Evolutionary conservation across 2,888 invertebrate genomes (phyloP).

Genomic region (Andrena bucephala): DNA sequence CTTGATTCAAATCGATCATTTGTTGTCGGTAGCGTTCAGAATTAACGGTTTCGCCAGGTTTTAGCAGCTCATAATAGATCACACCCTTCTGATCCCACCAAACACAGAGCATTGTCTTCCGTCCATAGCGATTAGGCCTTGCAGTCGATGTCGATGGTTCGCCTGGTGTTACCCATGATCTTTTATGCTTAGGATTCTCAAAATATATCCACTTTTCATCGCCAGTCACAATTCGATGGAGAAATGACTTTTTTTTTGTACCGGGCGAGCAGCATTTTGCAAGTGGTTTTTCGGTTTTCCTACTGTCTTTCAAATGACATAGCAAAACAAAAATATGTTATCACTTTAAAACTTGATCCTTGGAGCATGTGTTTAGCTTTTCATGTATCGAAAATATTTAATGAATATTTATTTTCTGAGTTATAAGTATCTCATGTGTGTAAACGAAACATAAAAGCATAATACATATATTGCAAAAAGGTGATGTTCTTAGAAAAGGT

Average conservation of each 20-base stretch:
- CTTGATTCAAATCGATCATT: constrained; percentile 5
- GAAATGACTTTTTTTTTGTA: constrained; percentile 4
- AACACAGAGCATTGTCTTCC: constrained; percentile 14
- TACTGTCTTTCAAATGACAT: not conserved
- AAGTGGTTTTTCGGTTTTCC: constrained; percentile 10
- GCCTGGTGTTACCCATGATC: constrained; percentile 4
- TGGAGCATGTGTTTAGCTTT: too few relatives aligned
- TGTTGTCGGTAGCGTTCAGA: constrained; percentile 7
- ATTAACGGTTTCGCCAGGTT: constrained; percentile 10
- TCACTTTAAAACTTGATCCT: too few relatives aligned
- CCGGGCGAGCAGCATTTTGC: not conserved
- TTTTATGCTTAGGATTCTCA: constrained; percentile 12
- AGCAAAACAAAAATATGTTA: too few relatives aligned
- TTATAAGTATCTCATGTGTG: too few relatives aligned
- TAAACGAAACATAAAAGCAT: not conserved
- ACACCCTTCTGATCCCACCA: constrained; percentile 15
- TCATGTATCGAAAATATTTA: too few relatives aligned
- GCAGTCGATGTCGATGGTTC: constrained; percentile 15
- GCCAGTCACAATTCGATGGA: constrained; percentile 12
- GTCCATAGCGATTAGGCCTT: constrained; percentile 7
- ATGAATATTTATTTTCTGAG: too few relatives aligned
- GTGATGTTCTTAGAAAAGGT: too few relatives aligned
- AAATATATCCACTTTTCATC: constrained; percentile 10
- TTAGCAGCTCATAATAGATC: constrained; percentile 20
- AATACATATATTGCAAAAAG: too few relatives aligned